These are phyloP conservation scores for Phrynosoma blainvillii DNA, from an alignment of 2,113 vertebrate species.

Conservation along the genomic window DNA sequence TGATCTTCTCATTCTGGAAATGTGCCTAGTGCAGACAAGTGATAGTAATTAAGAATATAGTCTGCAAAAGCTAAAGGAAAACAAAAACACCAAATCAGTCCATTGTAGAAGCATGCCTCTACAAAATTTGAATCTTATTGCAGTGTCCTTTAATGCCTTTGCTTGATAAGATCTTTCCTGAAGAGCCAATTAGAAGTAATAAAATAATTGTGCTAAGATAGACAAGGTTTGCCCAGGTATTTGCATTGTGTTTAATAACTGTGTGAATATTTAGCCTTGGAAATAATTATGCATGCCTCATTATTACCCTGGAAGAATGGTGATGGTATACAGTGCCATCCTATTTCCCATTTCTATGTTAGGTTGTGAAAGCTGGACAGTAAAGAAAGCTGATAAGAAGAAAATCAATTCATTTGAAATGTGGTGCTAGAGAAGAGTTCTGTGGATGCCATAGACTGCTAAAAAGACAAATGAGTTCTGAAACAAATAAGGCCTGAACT, in stretches of 20 bases:
- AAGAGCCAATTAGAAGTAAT: neutral
- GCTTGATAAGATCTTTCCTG: neutral
- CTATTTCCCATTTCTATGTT: no score
- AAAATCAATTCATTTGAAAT: no score
- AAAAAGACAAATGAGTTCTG: no score
- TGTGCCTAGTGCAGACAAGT: neutral
- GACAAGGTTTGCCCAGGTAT: neutral
- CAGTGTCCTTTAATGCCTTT: neutral
- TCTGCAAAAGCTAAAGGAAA: neutral
- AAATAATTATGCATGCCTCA: neutral
- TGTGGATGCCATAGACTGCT: no score
- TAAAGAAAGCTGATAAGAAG: no score
- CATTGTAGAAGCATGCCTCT: neutral
- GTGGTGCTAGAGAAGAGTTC: no score
- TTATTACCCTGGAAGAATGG: neutral
- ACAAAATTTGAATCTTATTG: neutral
- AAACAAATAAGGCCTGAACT: no score
- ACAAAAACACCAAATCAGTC: conserved; percentile 5
- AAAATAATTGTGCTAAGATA: neutral
- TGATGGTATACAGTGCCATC: neutral
- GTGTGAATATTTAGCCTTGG: neutral
- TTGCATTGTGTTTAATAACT: neutral
- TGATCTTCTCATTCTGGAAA: conserved; percentile 8
- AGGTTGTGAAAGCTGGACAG: no score
- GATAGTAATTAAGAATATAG: conserved; percentile 22